Evolutionary conservation across 1,140 invertebrate species (phyloP), one percentile per base, ranked within the genome.

Genomic region (Cydia strobilella): DNA sequence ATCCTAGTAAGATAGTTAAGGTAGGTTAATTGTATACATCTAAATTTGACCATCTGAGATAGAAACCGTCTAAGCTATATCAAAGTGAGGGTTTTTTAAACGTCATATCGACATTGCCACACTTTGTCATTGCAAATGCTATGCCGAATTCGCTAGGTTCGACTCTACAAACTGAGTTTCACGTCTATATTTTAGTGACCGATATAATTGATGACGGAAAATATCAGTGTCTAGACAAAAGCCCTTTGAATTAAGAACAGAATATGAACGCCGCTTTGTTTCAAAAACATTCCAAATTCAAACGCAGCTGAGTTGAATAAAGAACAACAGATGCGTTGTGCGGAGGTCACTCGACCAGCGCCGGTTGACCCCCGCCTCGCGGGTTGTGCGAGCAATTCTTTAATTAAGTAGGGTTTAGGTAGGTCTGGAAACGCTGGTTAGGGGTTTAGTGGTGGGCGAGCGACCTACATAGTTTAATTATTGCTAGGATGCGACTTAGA

Each of bases 381-480:
- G 66, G 62, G 35, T 59, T 74, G 75, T 73, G 74, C 74, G 63
- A 75, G 54, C 62, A 39, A 76, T 54, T 72, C 73, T 75, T 75
- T 74, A 73, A 79, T 76, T 77, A 76, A 73, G 76, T 72, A 78
- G 79, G 81, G 81, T 78, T 75, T 59, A 74, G 80, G 79, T 74
- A 78, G 80, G 79, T 82, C 83, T 77, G 75, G 27, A 15, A 77
- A 76, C 42, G 39, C 73, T 82, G 83, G 84, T 80, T 62, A 25
- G 79, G 73, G 72, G 73, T 45, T 74, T 79, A 85, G 79, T 88
- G 84, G 86, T 88, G 85, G 86, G 86, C 85, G 88, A 74, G 73
- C 87, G 86, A 89, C 89, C 88, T 89, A 91, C 85, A 90, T 86
- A 86, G 82, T 84, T 84, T 86, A 89, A 89, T 89, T 88, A 89